Base-by-base conservation (phyloP, 2,113 vertebrate genomes). In the Microtus pennsylvanicus region DNA sequence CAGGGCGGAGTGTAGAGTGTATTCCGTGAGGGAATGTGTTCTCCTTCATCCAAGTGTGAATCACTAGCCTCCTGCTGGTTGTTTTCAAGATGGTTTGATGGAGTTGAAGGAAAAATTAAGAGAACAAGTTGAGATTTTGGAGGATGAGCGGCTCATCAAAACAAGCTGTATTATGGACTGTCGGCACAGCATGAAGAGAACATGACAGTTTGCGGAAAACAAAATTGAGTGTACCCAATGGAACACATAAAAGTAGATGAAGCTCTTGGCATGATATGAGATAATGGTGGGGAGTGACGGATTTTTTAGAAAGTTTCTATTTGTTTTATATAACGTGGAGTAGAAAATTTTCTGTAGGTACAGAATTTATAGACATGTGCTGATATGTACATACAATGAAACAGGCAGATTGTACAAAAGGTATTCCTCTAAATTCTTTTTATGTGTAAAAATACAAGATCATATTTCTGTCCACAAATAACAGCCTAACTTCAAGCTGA, bases 381-480 rank as follows among this genome's bases (percentile, higher is more conserved):
- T 77, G 65, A 45, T 85, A 88, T 38, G 8, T 92, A 65, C 74
- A 67, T 70, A 58, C 35, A n/a, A 65, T 52, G 42, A 86, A 52
- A 28, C 21, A 78, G 82, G 5, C 22, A 42, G 35, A 5, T 67
- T 92, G 38, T 74, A 21, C 2, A 87, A 78, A 75, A 45, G 33
- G 5, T 45, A 28, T 69, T 7, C 28, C 5, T 91, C 93, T 12
- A 83, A 63, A 33, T 74, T 89, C 50, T 67, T 58, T 82, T 82
- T 58, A n/a, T 38, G 11, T 82, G 55, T 35, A 86, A 14, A 99
- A 98, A 98, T 98, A 98, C 98, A 98, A 98, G 98, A 98, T 98
- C 98, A 97, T 98, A 99, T 99, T 99, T 98, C 99, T 98, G 99
- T 97, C 98, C 98, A 98, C 97, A 98, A 97, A 98, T 97, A 99